Conservation (phyloP, 2,888 invertebrate genomes). For the Dendrolimus houi region DNA sequence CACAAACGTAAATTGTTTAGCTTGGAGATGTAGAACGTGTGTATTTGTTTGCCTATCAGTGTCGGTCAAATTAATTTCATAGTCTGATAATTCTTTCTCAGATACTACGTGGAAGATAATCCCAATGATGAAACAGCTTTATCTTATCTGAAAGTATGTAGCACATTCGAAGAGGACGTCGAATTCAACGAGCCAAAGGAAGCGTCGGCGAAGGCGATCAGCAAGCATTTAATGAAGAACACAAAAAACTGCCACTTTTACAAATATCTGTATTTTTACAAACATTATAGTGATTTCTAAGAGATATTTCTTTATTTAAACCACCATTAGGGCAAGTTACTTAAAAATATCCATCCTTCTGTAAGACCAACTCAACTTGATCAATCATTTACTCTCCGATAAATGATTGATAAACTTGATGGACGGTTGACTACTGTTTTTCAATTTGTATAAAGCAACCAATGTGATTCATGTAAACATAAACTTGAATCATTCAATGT, state of each 20-base stretch:
- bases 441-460: too few species aligned
- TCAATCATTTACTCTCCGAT: too few species aligned
- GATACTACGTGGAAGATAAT: constrained; percentile 33
- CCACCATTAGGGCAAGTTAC: too few species aligned
- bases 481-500: too few species aligned
- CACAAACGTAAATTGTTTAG: too few species aligned
- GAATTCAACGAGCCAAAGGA: constrained; percentile 36
- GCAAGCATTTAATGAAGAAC: constrained; percentile 25
- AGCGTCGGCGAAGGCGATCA: constrained; percentile 33
- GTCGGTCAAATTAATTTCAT: neutral
- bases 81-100: constrained; percentile 17
- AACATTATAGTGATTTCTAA: constrained; percentile 9
- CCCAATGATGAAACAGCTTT: constrained; percentile 29
- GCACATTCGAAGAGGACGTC: constrained; percentile 26
- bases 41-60: constrained; percentile 1
- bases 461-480: too few species aligned
- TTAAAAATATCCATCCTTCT: too few species aligned
- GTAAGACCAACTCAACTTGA: too few species aligned
- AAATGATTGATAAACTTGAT: too few species aligned
- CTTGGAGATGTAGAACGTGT: too few species aligned
- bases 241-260: constrained; percentile 25
- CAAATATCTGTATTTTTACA: constrained; percentile 43
- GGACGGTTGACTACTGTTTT: too few species aligned
- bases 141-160: constrained; percentile 30
- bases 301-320: neutral